These are phyloP conservation scores for Phrynocephalus forsythii DNA, from an alignment of 2,797 vertebrate genomes.

Conservation along the genomic window DNA sequence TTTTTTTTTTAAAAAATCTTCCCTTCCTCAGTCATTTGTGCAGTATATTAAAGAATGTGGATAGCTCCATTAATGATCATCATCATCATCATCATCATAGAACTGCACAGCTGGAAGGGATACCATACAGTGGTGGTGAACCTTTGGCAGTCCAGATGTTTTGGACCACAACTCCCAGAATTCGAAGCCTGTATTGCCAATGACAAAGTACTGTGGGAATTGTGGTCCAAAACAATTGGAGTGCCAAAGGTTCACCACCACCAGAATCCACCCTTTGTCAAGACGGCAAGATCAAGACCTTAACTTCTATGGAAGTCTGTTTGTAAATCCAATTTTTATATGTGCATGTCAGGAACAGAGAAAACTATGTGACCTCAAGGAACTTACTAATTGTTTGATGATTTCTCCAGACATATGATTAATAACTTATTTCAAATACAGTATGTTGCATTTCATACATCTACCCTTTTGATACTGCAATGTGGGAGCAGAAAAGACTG, in stretches of 20 bases:
- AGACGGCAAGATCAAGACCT: no score
- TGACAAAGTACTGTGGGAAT: no score
- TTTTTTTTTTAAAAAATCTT: conserved; percentile 25
- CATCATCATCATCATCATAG: not conserved
- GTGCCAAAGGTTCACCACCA: no score
- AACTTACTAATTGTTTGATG: not conserved
- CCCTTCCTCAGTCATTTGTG: not conserved
- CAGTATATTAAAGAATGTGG: conserved; percentile 5
- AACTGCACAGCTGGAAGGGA: no score
- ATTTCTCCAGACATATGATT: not conserved
- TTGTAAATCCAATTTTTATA: not conserved
- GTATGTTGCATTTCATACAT: not conserved
- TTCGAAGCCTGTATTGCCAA: no score
- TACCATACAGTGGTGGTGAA: no score
- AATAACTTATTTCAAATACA: not conserved
- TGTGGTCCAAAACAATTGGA: no score
- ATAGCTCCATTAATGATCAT: accelerated
- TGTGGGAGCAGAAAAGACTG: not conserved
- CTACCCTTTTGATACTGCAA: not conserved
- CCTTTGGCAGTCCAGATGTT: no score
- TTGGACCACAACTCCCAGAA: no score
- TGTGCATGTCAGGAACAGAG: not conserved
- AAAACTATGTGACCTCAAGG: not conserved
- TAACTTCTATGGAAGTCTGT: not conserved
- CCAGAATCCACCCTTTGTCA: no score